Conservation (phyloP, 2,888 invertebrate species). For the Caenorhabditis becei region DNA sequence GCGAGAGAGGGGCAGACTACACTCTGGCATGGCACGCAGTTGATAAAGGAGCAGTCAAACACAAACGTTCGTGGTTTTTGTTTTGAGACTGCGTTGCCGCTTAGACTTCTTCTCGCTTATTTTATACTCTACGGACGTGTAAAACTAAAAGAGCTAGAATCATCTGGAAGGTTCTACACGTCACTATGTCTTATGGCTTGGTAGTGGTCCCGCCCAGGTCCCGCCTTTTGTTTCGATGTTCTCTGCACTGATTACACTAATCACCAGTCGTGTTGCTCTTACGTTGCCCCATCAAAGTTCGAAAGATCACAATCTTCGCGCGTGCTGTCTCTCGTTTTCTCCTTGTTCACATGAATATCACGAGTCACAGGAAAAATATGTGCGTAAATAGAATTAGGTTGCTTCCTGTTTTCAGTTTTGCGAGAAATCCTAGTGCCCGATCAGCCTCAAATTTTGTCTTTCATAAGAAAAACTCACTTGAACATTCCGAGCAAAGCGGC, state of each 20-base stretch:
- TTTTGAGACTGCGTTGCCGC: background rate
- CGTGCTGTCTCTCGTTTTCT: background rate
- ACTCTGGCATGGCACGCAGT: conserved; percentile 9
- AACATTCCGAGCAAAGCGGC: conserved; percentile 77
- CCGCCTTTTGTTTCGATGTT: conserved; percentile 6
- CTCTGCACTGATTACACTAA: conserved; percentile 1
- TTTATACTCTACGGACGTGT: background rate
- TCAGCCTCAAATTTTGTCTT: background rate
- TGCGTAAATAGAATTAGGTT: background rate
- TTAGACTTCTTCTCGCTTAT: background rate
- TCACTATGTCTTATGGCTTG: background rate
- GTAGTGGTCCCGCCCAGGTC: background rate
- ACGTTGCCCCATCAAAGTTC: background rate
- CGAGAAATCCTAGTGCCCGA: background rate
- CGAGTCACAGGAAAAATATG: background rate
- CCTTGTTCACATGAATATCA: background rate
- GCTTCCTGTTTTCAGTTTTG: background rate
- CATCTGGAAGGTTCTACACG: background rate
- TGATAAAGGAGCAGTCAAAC: conserved; percentile 12
- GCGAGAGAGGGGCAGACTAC: conserved; percentile 28
- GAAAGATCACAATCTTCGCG: conserved; percentile 5
- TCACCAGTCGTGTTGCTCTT: background rate
- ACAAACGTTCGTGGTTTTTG: conserved; percentile 1
- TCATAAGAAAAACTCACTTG: conserved; percentile 49
- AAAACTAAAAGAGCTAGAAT: background rate